Evolutionary conservation across 2,888 invertebrate genomes (phyloP).

Genomic region (Embidobia sp.): DNA sequence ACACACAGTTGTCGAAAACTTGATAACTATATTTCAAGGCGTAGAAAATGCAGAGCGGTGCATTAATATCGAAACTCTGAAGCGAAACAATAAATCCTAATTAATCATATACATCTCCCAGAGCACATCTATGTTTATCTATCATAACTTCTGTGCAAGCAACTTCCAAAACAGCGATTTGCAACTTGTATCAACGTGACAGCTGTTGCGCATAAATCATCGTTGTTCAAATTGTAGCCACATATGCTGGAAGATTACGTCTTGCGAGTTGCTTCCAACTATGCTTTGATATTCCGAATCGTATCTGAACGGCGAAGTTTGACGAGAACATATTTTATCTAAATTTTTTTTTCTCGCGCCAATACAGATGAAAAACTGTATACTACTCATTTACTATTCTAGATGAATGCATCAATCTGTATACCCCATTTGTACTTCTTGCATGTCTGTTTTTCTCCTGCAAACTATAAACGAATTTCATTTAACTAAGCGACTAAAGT

Average conservation of each 20-base stretch:
- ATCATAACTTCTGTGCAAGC: conserved; percentile 55
- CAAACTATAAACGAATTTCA: too few species aligned
- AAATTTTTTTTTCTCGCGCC: too few species aligned
- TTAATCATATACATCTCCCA: conserved; percentile 51
- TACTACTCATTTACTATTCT: too few species aligned
- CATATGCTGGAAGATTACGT: conserved; percentile 54
- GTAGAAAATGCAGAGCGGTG: conserved; percentile 7
- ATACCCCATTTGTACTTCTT: too few species aligned
- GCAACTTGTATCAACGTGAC: conserved; percentile 60
- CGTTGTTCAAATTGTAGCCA: conserved; percentile 59
- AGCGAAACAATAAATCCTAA: conserved; percentile 45
- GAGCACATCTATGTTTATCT: conserved; percentile 45
- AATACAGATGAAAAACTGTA: too few species aligned
- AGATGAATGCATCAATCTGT: too few species aligned
- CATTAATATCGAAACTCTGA: conserved; percentile 39
- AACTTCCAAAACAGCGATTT: conserved; percentile 59
- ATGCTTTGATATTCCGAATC: conserved; percentile 51
- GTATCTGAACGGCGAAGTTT: conserved; percentile 41
- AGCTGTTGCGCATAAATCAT: conserved; percentile 63
- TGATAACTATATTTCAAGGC: conserved; percentile 4
- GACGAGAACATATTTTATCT: conserved; percentile 32
- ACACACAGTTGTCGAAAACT: conserved; percentile 7
- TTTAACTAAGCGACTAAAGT: too few species aligned
- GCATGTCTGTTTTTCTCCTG: too few species aligned
- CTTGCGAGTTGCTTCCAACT: conserved; percentile 44